phyloP scores from a whole-genome alignment of 1,140 invertebrate species.

The Microplitis mediator region DNA sequence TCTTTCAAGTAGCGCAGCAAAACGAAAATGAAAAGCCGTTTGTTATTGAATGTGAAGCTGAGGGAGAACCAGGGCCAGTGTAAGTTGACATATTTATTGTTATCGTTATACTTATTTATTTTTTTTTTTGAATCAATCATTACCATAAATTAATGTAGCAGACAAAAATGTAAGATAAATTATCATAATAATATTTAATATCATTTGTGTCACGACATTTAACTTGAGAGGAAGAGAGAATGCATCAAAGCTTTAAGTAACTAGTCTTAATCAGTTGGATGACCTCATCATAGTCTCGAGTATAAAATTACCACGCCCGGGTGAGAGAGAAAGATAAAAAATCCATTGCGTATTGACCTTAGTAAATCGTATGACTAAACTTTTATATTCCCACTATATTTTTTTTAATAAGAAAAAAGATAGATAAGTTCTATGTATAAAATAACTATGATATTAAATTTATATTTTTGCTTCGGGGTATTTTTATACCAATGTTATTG shows the following conservation, averaged over 20 bases:
- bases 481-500: background rate
- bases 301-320: constrained; percentile 53
- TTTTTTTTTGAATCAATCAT: background rate
- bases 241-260: constrained; percentile 50
- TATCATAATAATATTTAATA: constrained; percentile 21
- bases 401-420: background rate
- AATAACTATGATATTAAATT: background rate
- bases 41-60: constrained; percentile 92
- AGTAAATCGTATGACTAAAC: background rate
- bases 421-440: background rate
- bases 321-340: constrained; percentile 3
- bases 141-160: background rate
- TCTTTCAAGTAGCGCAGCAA: constrained; percentile 85
- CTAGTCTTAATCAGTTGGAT: constrained; percentile 61
- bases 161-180: background rate
- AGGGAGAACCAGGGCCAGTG: constrained; percentile 87
- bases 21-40: constrained; percentile 92
- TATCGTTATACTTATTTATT: no score
- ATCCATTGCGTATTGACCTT: background rate
- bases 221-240: constrained; percentile 25
- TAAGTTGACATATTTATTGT: constrained; percentile 60
- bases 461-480: background rate
- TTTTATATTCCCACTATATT: background rate
- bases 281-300: constrained; percentile 56
- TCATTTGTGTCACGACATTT: constrained; percentile 38